Conservation (phyloP, 2,113 vertebrate species). For the Tragelaphus imberbis region DNA sequence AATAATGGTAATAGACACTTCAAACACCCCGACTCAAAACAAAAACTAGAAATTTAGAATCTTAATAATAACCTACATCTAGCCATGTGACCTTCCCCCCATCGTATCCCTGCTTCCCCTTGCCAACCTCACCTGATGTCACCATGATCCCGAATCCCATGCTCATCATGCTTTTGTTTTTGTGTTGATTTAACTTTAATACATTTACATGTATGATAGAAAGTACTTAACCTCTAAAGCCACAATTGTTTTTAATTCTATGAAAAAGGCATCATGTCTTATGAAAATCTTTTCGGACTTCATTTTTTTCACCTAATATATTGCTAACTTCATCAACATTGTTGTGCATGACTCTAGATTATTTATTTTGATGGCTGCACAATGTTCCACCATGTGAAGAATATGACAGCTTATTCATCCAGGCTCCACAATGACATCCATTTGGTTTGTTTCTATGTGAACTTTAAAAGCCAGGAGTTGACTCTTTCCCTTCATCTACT, state of each 20-base stretch:
- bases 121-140: background rate
- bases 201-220: background rate
- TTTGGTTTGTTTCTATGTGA: constrained; percentile 5
- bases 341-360: background rate
- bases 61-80: background rate
- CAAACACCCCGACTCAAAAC: background rate
- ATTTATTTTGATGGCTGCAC: background rate
- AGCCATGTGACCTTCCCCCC: background rate
- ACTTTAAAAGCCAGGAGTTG: background rate
- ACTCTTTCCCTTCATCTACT: background rate
- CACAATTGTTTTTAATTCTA: background rate
- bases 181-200: background rate
- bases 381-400: background rate
- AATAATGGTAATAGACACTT: background rate
- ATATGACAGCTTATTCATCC: background rate
- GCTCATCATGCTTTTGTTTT: background rate
- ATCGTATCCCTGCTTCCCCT: background rate
- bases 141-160: background rate
- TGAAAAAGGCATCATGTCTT: background rate
- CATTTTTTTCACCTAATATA: background rate
- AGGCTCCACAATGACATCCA: background rate
- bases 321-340: background rate
- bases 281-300: background rate
- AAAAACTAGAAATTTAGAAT: background rate
- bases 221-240: background rate